These are phyloP conservation scores for Excalfactoria chinensis DNA, from an alignment of 2,113 vertebrate species.

Conservation along the genomic window DNA sequence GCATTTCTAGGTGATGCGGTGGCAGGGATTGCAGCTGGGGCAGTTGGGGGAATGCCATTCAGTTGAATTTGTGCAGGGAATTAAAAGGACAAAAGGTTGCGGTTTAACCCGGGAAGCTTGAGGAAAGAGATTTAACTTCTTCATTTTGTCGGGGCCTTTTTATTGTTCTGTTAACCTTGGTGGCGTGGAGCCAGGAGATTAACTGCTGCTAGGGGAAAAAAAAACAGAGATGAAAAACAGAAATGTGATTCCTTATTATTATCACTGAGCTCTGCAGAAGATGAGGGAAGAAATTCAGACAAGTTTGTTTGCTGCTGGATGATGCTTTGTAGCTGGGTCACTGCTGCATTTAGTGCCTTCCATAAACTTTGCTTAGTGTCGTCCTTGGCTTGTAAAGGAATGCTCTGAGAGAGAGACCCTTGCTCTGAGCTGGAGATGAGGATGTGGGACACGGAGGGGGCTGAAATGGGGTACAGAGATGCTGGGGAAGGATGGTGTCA, in stretches of 20 bases:
- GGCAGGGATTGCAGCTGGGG: not conserved
- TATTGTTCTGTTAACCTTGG: conserved; percentile 11
- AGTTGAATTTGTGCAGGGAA: not conserved
- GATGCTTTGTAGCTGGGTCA: conserved; percentile 39
- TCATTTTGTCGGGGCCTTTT: not conserved
- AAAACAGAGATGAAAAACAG: not conserved
- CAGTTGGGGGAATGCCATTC: not conserved
- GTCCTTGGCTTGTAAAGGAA: not conserved
- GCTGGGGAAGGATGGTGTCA: not conserved
- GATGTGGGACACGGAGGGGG: not conserved
- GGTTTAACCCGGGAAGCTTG: not conserved
- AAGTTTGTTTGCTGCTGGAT: conserved; percentile 9
- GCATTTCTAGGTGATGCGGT: rapidly evolving
- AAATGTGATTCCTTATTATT: not conserved
- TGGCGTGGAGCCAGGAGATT: not conserved
- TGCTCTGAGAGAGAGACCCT: no score
- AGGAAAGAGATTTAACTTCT: not conserved
- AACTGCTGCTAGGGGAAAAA: not conserved
- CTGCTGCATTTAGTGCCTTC: conserved; percentile 27
- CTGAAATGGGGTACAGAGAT: not conserved
- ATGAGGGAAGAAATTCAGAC: not conserved
- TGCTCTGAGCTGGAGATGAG: not conserved
- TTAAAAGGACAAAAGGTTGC: conserved; percentile 12
- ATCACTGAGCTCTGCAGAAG: not conserved
- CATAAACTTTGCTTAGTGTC: conserved; percentile 8